Conservation (phyloP, 2,888 invertebrate species). For the Lepetodrilus schrolli region DNA sequence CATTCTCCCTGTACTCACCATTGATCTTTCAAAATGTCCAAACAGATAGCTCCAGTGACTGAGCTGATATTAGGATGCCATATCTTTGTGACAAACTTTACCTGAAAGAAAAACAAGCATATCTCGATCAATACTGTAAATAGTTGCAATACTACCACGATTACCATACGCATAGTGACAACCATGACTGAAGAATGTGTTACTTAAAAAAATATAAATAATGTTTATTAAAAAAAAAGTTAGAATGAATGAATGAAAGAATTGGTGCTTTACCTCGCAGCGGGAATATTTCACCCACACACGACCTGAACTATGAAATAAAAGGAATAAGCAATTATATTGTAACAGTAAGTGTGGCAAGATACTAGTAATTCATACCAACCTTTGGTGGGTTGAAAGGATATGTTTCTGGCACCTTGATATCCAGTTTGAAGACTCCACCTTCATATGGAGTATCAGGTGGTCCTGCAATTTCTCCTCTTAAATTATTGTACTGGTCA, state of each 20-base stretch:
- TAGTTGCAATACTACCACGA: neutral
- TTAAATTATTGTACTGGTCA: slow-evolving; percentile 92
- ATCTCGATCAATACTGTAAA: neutral
- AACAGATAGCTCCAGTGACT: slow-evolving; percentile 95
- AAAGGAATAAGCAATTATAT: too few relatives aligned
- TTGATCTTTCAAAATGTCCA: slow-evolving; percentile 93
- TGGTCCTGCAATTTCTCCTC: slow-evolving; percentile 97
- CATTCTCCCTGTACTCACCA: too few relatives aligned
- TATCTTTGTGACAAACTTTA: slow-evolving; percentile 96
- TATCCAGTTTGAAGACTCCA: slow-evolving; percentile 93
- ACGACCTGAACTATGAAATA: too few relatives aligned
- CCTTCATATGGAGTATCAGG: slow-evolving; percentile 99
- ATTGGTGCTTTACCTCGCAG: too few relatives aligned
- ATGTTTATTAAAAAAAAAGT: too few relatives aligned
- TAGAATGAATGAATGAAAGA: too few relatives aligned
- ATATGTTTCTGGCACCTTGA: slow-evolving; percentile 98
- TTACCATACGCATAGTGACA: too few relatives aligned
- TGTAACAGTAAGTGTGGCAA: too few relatives aligned
- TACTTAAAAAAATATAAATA: too few relatives aligned
- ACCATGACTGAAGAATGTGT: too few relatives aligned
- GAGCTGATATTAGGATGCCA: slow-evolving; percentile 99
- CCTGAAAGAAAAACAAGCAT: slow-evolving; percentile 78
- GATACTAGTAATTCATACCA: too few relatives aligned
- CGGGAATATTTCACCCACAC: too few relatives aligned
- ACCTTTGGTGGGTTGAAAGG: slow-evolving; percentile 99